Conservation (phyloP, 2,888 invertebrate species). For the Plebejus argus region DNA sequence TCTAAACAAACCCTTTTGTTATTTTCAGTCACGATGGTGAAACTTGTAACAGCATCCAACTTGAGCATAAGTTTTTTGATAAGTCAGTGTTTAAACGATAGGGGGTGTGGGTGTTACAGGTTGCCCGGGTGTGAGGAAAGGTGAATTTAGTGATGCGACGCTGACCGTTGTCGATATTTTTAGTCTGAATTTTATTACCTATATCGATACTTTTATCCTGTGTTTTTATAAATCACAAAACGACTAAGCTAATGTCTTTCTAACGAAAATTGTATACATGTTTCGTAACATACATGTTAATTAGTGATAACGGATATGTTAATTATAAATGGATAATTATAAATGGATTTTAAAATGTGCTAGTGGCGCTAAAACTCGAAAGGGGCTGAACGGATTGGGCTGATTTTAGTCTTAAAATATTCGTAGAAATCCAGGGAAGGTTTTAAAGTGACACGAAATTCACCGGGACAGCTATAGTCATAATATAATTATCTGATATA, state of each 20-base stretch:
- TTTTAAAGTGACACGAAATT: too few species aligned
- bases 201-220: slow-evolving; percentile 43
- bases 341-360: too few species aligned
- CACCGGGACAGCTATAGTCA: too few species aligned
- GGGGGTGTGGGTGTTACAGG: slow-evolving; percentile 73
- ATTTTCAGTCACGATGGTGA: slow-evolving; percentile 53
- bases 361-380: too few species aligned
- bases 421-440: too few species aligned
- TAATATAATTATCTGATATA: too few species aligned
- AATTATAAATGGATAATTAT: too few species aligned
- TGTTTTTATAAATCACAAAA: background rate
- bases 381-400: too few species aligned
- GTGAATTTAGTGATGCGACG: slow-evolving; percentile 52
- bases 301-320: too few species aligned
- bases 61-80: slow-evolving; percentile 80
- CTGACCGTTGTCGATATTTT: slow-evolving; percentile 46
- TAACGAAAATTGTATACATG: too few species aligned
- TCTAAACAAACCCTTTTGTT: slow-evolving; percentile 37
- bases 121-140: slow-evolving; percentile 65
- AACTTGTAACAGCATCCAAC: slow-evolving; percentile 71
- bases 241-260: background rate
- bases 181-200: background rate
- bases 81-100: slow-evolving; percentile 78
- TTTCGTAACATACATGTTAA: too few species aligned
- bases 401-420: too few species aligned